Evolutionary conservation across 1,140 invertebrate species (phyloP).

Genomic region (Mya arenaria): DNA sequence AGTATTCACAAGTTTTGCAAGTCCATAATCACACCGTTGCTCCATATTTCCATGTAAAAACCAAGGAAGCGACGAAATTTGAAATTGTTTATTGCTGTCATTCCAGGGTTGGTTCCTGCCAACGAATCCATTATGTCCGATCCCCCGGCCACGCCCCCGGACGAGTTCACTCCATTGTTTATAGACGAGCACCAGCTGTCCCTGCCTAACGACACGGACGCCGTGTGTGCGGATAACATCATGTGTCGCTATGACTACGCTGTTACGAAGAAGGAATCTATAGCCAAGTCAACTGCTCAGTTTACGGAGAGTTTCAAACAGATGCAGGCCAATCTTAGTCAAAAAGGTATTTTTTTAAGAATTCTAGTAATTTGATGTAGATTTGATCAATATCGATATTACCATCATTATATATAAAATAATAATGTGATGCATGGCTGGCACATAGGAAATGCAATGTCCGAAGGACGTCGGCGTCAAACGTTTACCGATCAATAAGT

Average conservation of each 20-base stretch:
- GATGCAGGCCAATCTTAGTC: slow-evolving; percentile 60
- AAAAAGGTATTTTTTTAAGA: slow-evolving; percentile 67
- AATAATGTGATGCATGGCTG: no score
- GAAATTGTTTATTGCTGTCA: no score
- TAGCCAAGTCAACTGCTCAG: slow-evolving; percentile 67
- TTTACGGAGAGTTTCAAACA: slow-evolving; percentile 70
- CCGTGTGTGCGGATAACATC: slow-evolving; percentile 68
- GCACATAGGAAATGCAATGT: no score
- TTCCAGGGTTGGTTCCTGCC: slow-evolving; percentile 50
- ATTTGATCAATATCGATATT: no score
- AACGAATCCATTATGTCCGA: slow-evolving; percentile 55
- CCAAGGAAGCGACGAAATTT: no score
- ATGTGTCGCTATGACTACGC: slow-evolving; percentile 74
- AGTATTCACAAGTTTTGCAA: no score
- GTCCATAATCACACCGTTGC: no score
- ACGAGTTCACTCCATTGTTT: slow-evolving; percentile 53
- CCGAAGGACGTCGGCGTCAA: no score
- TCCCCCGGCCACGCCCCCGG: background rate
- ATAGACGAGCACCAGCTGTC: slow-evolving; percentile 41
- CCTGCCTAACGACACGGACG: slow-evolving; percentile 50
- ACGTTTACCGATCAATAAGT: no score
- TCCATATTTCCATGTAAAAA: no score
- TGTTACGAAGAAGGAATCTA: slow-evolving; percentile 67
- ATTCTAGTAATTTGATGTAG: no score
- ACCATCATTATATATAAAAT: no score